Percentiles rank a stretch among this genome's conserved stretches.
phyloP scores from a whole-genome alignment of 2,113 vertebrate species.

The Hystrix brachyura region DNA sequence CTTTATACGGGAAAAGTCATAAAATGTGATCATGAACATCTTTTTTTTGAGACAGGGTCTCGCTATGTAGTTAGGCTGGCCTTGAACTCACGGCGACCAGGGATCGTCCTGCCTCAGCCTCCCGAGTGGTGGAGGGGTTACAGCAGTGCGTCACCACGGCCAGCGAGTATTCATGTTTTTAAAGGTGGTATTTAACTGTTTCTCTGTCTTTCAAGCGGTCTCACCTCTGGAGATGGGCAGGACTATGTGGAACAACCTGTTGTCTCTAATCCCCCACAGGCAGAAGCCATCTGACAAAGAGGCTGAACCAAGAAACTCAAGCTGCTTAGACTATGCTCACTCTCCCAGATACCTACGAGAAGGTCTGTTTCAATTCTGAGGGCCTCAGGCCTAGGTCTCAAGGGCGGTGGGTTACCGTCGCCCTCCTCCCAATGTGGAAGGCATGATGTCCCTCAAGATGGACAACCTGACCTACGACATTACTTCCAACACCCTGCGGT shows the following conservation, averaged over 20 bases:
- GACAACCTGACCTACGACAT: slow-evolving; percentile 93
- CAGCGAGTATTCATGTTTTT: neutral
- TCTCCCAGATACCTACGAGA: neutral
- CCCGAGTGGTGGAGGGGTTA: neutral
- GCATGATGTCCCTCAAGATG: slow-evolving; percentile 94
- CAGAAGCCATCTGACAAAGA: neutral
- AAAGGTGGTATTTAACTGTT: neutral
- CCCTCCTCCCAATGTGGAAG: slow-evolving; percentile 92
- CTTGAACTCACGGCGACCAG: too few species aligned
- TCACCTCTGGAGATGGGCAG: neutral
- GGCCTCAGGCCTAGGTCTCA: neutral
- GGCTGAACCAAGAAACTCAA: neutral
- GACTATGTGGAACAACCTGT: neutral
- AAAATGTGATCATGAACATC: neutral
- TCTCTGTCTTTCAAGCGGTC: neutral
- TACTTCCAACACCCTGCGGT: slow-evolving; percentile 89
- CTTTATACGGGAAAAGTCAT: neutral
- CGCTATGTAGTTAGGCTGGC: neutral
- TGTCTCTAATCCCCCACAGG: neutral
- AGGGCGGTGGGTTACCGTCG: slow-evolving; percentile 90
- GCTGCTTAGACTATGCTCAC: rapidly evolving
- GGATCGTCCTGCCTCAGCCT: neutral
- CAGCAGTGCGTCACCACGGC: neutral
- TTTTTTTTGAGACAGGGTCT: neutral
- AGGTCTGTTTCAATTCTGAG: neutral